Conservation (phyloP, 2,113 vertebrate genomes). For the Microcebus ravelobensis region DNA sequence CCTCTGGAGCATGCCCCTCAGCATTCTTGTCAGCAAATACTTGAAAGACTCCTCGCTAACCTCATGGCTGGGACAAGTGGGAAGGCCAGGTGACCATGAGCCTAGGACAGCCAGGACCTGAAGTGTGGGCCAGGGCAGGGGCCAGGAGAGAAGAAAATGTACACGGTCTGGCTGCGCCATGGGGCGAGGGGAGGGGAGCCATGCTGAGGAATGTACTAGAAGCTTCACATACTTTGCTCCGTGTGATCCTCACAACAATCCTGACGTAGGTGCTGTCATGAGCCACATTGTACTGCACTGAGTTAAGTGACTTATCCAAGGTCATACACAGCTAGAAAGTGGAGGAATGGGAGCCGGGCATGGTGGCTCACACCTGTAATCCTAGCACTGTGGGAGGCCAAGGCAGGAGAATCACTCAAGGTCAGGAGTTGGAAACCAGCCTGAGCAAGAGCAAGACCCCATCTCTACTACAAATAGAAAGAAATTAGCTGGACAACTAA, state of each 20-base stretch:
- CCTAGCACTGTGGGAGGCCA: no score
- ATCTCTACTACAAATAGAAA: no score
- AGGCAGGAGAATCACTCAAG: no score
- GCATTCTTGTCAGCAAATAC: slow-evolving; percentile 32
- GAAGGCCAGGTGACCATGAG: neutral
- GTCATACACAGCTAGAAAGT: neutral
- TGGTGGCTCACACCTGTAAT: no score
- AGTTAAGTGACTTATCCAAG: slow-evolving; percentile 6
- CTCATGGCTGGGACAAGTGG: neutral
- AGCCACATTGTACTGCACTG: neutral
- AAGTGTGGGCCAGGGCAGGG: neutral
- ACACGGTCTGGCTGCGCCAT: neutral
- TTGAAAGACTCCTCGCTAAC: neutral
- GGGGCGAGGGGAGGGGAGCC: neutral
- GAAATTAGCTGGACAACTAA: no score
- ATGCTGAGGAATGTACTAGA: neutral
- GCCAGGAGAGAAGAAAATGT: slow-evolving; percentile 2
- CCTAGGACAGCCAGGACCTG: neutral
- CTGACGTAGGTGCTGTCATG: neutral
- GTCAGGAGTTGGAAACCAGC: no score
- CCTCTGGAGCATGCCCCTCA: neutral
- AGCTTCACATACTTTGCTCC: neutral
- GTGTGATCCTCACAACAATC: neutral
- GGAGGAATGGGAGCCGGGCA: neutral
- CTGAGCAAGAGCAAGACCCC: no score